A percentile compares a stretch with the other conserved stretches of the same genome.
These are phyloP conservation scores for Spilosoma lubricipeda DNA, from an alignment of 2,888 invertebrate genomes.

Conservation along the genomic window DNA sequence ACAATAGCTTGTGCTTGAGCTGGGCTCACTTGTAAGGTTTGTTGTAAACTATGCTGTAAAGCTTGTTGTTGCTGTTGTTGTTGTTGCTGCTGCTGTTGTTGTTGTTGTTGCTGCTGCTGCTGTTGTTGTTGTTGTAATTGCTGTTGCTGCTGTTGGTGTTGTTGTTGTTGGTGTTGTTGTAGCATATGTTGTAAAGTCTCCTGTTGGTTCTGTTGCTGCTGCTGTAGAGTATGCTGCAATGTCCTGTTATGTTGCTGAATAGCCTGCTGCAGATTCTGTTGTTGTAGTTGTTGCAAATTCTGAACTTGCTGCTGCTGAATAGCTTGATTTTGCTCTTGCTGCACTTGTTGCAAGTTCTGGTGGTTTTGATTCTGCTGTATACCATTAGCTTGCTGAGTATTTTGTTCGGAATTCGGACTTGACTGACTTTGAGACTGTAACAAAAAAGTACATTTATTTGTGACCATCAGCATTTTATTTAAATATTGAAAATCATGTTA, in stretches of 20 bases:
- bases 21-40: conserved; percentile 77
- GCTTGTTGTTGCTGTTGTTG: conserved; percentile 67
- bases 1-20: conserved; percentile 82
- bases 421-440: conserved; percentile 84
- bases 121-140: conserved; percentile 61
- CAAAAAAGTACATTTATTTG: conserved; percentile 38
- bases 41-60: conserved; percentile 74
- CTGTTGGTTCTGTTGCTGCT: conserved; percentile 57
- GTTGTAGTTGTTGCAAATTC: conserved; percentile 71
- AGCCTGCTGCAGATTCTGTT: conserved; percentile 67
- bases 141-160: conserved; percentile 65
- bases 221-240: conserved; percentile 65
- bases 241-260: conserved; percentile 68
- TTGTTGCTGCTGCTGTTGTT: conserved; percentile 63
- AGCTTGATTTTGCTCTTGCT: conserved; percentile 71
- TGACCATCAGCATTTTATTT: background rate
- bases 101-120: conserved; percentile 65
- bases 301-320: conserved; percentile 64
- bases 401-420: conserved; percentile 78
- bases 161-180: conserved; percentile 67
- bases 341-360: conserved; percentile 72
- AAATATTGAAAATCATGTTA: background rate
- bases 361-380: conserved; percentile 76
- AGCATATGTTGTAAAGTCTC: conserved; percentile 59
- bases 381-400: conserved; percentile 82